A percentile compares a stretch with the other conserved stretches of the same genome.
These are phyloP conservation scores for Sciaenops ocellatus DNA, from an alignment of 2,797 vertebrate species.

Conservation along the genomic window DNA sequence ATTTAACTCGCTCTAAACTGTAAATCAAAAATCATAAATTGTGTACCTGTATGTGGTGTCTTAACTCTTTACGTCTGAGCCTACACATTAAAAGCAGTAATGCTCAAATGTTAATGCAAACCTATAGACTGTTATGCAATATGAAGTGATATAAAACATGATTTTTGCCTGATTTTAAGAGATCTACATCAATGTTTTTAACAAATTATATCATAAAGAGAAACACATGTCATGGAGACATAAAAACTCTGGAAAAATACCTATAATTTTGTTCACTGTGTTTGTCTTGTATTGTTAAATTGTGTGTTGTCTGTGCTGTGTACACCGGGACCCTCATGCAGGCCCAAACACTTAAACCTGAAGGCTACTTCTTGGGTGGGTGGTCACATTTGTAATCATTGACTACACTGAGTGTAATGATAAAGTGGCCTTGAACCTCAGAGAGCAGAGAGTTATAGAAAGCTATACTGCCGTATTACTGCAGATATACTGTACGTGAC, in stretches of 20 bases:
- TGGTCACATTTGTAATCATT: conserved; percentile 13
- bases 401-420: conserved; percentile 1
- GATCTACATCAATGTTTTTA: not conserved
- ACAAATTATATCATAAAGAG: not conserved
- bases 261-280: not conserved
- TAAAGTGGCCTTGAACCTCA: conserved; percentile 3
- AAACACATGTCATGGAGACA: not conserved
- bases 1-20: not conserved
- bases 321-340: not conserved
- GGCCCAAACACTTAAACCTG: not conserved
- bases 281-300: not conserved
- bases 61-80: conserved; percentile 1
- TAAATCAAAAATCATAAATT: not conserved
- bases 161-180: no score
- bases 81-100: not conserved
- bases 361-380: not conserved
- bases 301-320: conserved; percentile 1
- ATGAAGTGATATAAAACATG: not conserved
- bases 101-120: conserved; percentile 6
- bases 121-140: not conserved
- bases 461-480: not conserved
- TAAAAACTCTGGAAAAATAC: not conserved
- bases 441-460: not conserved
- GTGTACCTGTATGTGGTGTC: not conserved
- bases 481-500: not conserved